A percentile compares a stretch with the other conserved stretches of the same genome.
Conservation (phyloP, 2,888 invertebrate species). For the Rhopalosiphum nymphaeae region DNA sequence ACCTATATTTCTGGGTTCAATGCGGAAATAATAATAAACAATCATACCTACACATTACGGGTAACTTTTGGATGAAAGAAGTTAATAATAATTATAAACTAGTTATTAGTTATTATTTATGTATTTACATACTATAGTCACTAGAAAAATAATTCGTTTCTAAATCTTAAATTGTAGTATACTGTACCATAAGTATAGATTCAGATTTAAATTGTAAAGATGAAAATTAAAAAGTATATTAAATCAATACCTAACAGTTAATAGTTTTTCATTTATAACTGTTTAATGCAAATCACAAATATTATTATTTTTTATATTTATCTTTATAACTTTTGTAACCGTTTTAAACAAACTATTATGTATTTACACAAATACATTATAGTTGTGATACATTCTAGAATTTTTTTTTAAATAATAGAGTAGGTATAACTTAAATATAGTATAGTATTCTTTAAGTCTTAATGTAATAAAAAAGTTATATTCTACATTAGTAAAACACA, state of each 20-base stretch:
- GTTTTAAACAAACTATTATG: not conserved
- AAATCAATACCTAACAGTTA: not conserved
- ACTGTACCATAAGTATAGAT: not conserved
- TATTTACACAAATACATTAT: not conserved
- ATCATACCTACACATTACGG: not conserved
- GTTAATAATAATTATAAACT: not conserved
- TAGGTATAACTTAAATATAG: not conserved
- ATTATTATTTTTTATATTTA: not conserved
- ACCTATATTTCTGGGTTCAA: constrained; percentile 21
- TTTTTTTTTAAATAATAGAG: not conserved
- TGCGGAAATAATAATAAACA: constrained; percentile 23
- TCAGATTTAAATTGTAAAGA: not conserved
- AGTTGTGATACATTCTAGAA: not conserved
- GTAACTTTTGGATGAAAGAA: not conserved
- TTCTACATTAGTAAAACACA: not conserved
- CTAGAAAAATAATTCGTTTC: not conserved
- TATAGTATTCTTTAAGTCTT: not conserved
- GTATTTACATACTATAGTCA: not conserved
- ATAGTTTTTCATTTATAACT: not conserved
- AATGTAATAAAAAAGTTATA: not conserved
- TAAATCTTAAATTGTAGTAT: not conserved
- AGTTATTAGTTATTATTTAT: not conserved
- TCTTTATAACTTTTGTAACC: not conserved
- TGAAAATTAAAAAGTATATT: not conserved
- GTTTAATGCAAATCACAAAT: not conserved